A percentile compares a stretch with the other conserved stretches of the same genome.
phyloP scores from a whole-genome alignment of 2,113 vertebrate species.

The Gnathonemus echidnorhynchus region DNA sequence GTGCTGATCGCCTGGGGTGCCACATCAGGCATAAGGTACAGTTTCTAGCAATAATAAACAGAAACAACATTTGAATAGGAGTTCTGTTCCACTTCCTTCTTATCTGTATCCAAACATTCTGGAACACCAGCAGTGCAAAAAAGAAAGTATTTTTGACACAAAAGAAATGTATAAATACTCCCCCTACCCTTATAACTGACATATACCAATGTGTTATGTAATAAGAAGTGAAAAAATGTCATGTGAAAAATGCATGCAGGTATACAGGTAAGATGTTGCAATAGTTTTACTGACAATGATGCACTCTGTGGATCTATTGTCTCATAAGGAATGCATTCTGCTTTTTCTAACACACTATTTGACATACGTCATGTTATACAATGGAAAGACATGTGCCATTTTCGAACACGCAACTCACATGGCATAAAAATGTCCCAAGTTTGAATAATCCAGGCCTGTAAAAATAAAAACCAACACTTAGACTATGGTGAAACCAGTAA shows the following conservation, averaged over 20 bases:
- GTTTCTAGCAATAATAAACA: background rate
- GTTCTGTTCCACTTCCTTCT: background rate
- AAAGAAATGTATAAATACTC: background rate
- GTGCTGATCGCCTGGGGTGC: no score
- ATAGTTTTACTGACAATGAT: background rate
- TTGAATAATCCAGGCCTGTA: background rate
- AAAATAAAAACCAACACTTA: background rate
- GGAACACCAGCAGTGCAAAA: background rate
- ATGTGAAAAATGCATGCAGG: background rate
- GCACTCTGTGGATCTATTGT: background rate
- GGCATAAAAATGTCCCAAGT: background rate
- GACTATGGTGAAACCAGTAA: background rate
- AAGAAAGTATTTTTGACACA: background rate
- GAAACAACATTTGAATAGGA: background rate
- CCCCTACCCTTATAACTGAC: background rate
- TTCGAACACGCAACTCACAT: background rate
- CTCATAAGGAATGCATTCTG: background rate
- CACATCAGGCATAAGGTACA: no score
- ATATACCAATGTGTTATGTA: background rate
- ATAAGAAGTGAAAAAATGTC: background rate
- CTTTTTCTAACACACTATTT: background rate
- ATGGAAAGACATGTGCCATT: background rate
- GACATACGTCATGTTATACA: background rate
- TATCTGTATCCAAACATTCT: background rate
- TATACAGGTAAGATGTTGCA: background rate